Conservation (phyloP, 2,113 vertebrate species). For the Ceyx margarethae region DNA sequence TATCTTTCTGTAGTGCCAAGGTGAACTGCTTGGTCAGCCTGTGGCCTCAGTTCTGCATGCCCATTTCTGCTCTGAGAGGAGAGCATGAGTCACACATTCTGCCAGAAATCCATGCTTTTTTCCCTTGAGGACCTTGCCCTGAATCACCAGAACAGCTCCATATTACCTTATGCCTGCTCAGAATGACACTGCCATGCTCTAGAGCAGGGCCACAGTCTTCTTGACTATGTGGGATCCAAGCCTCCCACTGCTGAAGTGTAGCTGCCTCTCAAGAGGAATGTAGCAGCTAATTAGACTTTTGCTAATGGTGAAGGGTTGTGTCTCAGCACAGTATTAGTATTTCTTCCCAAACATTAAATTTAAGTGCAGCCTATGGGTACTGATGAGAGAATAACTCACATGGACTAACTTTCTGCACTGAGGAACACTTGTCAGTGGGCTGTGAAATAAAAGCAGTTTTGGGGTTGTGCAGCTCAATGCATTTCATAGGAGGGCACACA, state of each 20-base stretch:
- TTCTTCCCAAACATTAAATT: constrained; percentile 15
- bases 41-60: background rate
- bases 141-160: background rate
- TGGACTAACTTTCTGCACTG: constrained; percentile 23
- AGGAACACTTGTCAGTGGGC: background rate
- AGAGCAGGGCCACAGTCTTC: background rate
- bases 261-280: constrained; percentile 13
- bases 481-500: background rate
- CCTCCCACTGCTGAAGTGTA: background rate
- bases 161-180: background rate
- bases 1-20: background rate
- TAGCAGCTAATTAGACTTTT: constrained; percentile 8
- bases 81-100: background rate
- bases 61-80: background rate
- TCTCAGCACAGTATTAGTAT: background rate
- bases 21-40: background rate
- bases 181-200: background rate
- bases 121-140: background rate
- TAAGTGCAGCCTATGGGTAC: background rate
- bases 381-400: background rate
- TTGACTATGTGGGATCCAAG: background rate
- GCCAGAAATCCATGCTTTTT: background rate
- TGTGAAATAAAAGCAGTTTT: constrained; percentile 28
- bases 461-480: background rate
- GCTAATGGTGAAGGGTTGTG: constrained; percentile 1